Evolutionary conservation across 2,113 vertebrate genomes (phyloP).

Genomic region (Rattus norvegicus): DNA sequence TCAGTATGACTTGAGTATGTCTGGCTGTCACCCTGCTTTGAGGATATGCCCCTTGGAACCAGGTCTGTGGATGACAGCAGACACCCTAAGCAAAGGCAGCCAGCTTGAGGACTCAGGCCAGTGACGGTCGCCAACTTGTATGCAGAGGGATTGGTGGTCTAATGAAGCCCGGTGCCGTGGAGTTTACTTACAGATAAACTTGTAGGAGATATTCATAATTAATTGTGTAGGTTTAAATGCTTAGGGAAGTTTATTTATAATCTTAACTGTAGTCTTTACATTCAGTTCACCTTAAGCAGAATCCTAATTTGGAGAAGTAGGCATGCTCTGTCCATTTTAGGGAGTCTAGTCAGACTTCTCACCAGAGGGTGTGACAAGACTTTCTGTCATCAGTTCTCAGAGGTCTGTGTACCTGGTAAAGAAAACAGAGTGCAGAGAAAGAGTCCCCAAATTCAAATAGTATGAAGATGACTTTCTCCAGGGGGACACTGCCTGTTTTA

Average conservation of each 20-base stretch:
- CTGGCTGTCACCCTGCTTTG: not conserved
- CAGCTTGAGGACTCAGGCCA: not conserved
- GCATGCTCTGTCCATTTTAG: not conserved
- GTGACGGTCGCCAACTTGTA: slow-evolving; percentile 21
- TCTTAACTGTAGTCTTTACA: slow-evolving; percentile 57
- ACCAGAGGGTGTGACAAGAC: not conserved
- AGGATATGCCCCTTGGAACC: not conserved
- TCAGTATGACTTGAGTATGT: fast-evolving
- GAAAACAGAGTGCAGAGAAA: not conserved
- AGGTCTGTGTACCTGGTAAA: not conserved
- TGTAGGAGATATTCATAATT: slow-evolving; percentile 70
- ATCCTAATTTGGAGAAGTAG: slow-evolving; percentile 46
- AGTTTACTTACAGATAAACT: slow-evolving; percentile 68
- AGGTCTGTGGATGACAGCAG: not conserved
- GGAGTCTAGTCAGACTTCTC: not conserved
- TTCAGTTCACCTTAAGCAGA: slow-evolving; percentile 63
- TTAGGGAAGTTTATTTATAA: slow-evolving; percentile 66
- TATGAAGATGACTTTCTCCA: not conserved
- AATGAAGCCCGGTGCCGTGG: slow-evolving; percentile 11
- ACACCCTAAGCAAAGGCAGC: not conserved
- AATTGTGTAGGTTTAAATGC: slow-evolving; percentile 70
- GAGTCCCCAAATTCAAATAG: not conserved
- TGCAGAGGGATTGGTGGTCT: slow-evolving; percentile 62
- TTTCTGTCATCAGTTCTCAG: not conserved
- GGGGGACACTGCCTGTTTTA: not conserved